These are phyloP conservation scores for Alcis repandata DNA, from an alignment of 2,888 invertebrate genomes.

Conservation along the genomic window DNA sequence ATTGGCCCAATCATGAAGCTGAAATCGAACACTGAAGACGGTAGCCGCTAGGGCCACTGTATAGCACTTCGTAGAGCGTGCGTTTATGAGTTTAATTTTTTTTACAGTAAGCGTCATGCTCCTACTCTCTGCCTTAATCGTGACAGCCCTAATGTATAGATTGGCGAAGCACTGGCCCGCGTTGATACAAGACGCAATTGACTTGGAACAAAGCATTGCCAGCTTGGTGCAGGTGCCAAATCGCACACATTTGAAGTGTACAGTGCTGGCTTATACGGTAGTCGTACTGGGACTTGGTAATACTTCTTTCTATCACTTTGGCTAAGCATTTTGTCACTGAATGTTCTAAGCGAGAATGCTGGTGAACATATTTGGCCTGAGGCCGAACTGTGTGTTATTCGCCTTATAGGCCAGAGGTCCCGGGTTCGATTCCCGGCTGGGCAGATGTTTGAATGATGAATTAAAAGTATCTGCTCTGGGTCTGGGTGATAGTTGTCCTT, in stretches of 20 bases:
- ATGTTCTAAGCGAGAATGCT: too few species aligned
- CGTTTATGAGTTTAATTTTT: not conserved
- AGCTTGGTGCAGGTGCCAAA: conserved; percentile 50
- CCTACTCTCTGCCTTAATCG: not conserved
- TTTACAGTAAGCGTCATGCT: conserved; percentile 9
- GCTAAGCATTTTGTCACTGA: too few species aligned
- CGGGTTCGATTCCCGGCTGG: too few species aligned
- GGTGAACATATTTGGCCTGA: too few species aligned
- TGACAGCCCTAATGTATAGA: conserved; percentile 12
- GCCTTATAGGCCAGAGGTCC: too few species aligned
- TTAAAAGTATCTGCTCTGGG: too few species aligned
- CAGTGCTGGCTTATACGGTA: conserved; percentile 45
- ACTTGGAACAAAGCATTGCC: conserved; percentile 54
- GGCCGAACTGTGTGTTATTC: too few species aligned
- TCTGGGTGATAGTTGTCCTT: too few species aligned
- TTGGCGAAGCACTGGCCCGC: conserved; percentile 59
- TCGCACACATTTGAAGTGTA: conserved; percentile 43
- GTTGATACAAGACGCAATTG: conserved; percentile 50
- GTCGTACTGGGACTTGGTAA: conserved; percentile 56
- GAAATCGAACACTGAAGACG: too few species aligned
- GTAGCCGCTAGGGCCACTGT: too few species aligned
- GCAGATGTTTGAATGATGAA: too few species aligned
- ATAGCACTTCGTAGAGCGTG: not conserved
- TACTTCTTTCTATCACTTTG: conserved; percentile 8
- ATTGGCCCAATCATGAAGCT: too few species aligned